Evolutionary conservation across 2,888 invertebrate species (phyloP), one percentile per base, ranked within the genome.

Genomic region (Spialia ferax): DNA sequence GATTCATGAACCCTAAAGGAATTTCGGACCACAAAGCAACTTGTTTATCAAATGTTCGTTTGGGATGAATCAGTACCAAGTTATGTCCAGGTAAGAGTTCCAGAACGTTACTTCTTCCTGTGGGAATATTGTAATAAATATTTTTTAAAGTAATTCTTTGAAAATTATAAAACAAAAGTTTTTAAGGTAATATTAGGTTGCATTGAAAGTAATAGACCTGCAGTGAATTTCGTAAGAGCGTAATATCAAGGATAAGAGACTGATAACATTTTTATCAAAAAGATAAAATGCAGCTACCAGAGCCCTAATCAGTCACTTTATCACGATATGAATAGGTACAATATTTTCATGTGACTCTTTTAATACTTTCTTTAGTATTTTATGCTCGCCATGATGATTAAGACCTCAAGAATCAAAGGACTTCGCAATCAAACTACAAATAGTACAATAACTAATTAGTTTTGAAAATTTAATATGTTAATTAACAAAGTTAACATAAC

Each of bases 1-100:
- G 55, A 69, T 78, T 89, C 87, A 89, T 74, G 69, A 76, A 74
- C 75, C 72, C 68, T 75, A 75, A 75, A 75, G 77, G 79, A 82
- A 86, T 86, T 80, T 80, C 75, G 79, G 77, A 80, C 83, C 81
- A 80, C 79, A 80, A 72, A 74, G 65, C 35, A 59, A 59, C 35
- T 8, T 56, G 22, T 29, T 65, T 67, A 75, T 77, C 77, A 68
- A 78, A 81, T 54, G 65, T n/a, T 79, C 81, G 78, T 78, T 80
- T 74, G 75, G 77, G 75, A 73, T 88, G 90, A 88, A 78, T 90
- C 87, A 87, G 77, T 75, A 72, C 66, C 57, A 70, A 74, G 71
- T 71, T 73, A 77, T 77, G 73, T 73, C 23, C 26, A 65, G 50
- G 50, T 50, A 50, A 22, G 4, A 35, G 11, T 32, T 11, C 11